Base-by-base conservation (phyloP, 1,140 invertebrate species). In the Papilio helenus region DNA sequence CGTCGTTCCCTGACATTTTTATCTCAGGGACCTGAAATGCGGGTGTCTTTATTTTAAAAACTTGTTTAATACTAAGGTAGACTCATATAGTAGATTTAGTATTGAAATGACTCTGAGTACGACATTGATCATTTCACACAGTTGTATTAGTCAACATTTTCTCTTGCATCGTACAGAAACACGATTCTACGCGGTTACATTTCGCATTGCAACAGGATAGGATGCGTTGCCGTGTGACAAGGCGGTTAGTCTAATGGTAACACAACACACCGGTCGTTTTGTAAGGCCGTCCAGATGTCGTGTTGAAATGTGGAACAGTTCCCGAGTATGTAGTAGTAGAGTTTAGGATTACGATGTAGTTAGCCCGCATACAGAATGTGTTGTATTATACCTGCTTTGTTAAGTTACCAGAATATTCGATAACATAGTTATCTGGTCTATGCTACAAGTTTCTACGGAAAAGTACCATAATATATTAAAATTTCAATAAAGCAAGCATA, bases 241-340 rank as follows among this genome's bases (percentile, higher is more conserved):
- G 20, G 51, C n/a, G 3, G 58, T 26, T 61, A 5, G 10, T 14
- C 9, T 61, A 61, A 26, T 58, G 58, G 58, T 61, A 61, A 26
- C 58, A 61, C 12, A 61, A 61, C 58, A 61, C 58, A 61, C 58
- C 10, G 58, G 23, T 58, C n/a, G 51, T 61, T 61, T 61, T 26
- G 58, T 61, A 61, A 61, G 58, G 58, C 58, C 58, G 23, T 12
- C 20, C 8, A 23, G 58, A 61, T 26, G 26, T 23, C 20, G 5
- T 58, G 55, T 58, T 58, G 55, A 58, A 58, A 58, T 58, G 55
- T 58, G n/a, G 51, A 55, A 58, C 10, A 23, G 5, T 58, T 23
- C 55, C 23, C 7, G 55, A 58, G 9, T 58, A 58, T 58, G 20
- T 58, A 23, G n/a, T 46, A 16, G 3, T 42, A 42, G 39, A 49